Conservation (phyloP, 2,888 invertebrate genomes). For the Cataglyphis albicans region DNA sequence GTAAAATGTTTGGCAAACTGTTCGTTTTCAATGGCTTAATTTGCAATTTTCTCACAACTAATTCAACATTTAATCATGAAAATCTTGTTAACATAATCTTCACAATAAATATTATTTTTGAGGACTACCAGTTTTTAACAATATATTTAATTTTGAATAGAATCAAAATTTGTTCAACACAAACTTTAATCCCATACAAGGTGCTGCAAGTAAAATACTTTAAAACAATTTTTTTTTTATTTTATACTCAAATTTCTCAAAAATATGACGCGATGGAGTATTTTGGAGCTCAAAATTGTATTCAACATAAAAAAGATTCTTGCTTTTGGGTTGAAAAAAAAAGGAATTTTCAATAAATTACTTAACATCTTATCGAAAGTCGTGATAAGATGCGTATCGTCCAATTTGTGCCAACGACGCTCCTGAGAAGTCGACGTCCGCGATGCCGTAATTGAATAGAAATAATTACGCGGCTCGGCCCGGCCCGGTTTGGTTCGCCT, state of each 20-base stretch:
- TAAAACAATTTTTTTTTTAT: not conserved
- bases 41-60: not conserved
- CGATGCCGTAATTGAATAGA: slow-evolving; percentile 36
- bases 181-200: not conserved
- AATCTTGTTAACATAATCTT: not conserved
- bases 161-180: not conserved
- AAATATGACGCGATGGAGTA: not conserved
- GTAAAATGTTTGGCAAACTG: not conserved
- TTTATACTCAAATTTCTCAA: not conserved
- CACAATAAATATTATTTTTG: not conserved
- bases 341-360: not conserved
- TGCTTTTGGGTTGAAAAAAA: not conserved
- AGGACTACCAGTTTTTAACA: not conserved
- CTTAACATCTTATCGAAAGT: not conserved
- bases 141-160: not conserved
- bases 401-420: slow-evolving; percentile 31
- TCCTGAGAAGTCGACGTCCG: slow-evolving; percentile 10
- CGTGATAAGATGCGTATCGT: slow-evolving; percentile 2
- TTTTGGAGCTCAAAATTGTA: not conserved
- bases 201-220: too few species aligned
- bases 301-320: not conserved
- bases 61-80: not conserved
- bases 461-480: slow-evolving; percentile 41
- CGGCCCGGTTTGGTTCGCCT: not conserved
- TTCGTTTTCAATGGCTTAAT: not conserved